Evolutionary conservation across 2,888 invertebrate species (phyloP).

Genomic region (Callimorpha dominula): DNA sequence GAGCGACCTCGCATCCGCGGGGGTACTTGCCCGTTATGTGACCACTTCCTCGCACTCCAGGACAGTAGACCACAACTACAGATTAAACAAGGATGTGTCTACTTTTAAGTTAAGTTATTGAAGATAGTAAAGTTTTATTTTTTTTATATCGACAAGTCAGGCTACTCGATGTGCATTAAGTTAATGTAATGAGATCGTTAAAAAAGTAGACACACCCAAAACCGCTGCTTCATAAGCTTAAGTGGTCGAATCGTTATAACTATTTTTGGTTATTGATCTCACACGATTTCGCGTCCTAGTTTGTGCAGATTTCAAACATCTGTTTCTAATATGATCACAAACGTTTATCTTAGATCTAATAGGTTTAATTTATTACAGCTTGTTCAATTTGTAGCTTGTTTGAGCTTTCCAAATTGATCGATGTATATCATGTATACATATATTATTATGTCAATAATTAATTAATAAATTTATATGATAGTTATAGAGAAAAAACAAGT

Average conservation of each 20-base stretch:
- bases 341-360: slow-evolving; percentile 34
- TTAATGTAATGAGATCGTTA: neutral
- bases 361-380: slow-evolving; percentile 39
- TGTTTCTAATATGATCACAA: slow-evolving; percentile 53
- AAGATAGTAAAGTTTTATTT: neutral
- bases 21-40: no score
- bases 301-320: slow-evolving; percentile 66
- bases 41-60: no score
- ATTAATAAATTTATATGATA: neutral
- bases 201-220: slow-evolving; percentile 4
- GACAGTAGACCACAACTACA: no score
- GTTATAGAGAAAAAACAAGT: no score
- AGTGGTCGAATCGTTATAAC: slow-evolving; percentile 45
- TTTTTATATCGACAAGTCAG: neutral
- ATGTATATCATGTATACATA: slow-evolving; percentile 11
- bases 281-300: slow-evolving; percentile 71
- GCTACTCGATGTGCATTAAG: neutral
- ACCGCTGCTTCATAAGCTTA: slow-evolving; percentile 23
- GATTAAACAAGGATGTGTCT: no score
- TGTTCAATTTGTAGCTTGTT: slow-evolving; percentile 33
- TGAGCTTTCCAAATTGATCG: slow-evolving; percentile 39
- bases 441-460: slow-evolving; percentile 26
- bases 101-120: neutral
- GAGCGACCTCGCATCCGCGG: no score
- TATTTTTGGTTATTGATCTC: slow-evolving; percentile 64